Base-by-base conservation (phyloP, 2,797 vertebrate genomes). In the Dendrocincla fuliginosa region DNA sequence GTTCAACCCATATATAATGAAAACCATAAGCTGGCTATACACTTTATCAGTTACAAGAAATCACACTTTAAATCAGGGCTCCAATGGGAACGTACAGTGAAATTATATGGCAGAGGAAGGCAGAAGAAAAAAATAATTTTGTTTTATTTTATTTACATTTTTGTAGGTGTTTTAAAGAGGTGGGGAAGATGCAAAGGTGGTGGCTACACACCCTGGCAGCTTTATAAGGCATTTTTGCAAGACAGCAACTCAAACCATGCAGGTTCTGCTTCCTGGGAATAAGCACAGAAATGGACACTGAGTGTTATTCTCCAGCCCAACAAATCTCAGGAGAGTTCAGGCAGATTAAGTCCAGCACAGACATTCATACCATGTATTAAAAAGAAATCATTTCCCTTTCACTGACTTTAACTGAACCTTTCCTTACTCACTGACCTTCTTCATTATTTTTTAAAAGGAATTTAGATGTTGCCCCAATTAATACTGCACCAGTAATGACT, bases 61-160 rank as follows among this genome's bases (percentile, higher is more conserved):
- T 67, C 42, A 56, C 52, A 50, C 18, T 59, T 41, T 42, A 71
- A 57, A 67, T 57, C 44, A 35, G 52, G 49, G 35, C 35, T 87
- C 39, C 42, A 3, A 9, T 1, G 6, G 39, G 65, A 64, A 65
- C 1, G 3, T 6, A 28, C 14, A 50, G 10, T 5, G 8, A 4
- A 77, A 46, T 67, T 39, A 19, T 19, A 30, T 3, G 37, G 44
- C 17, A 79, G 28, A 60, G 20, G 25, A n/a, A 64, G 22, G 61
- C 11, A 64, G 41, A 41, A 24, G 22, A 22, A 24, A 60, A 59
- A 32, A n/a, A 7, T 7, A 16, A 6, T 44, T 44, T n/a, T 6
- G 4, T 24, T 5, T 17, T 64, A 5, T 32, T 30, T 63, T 23
- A 22, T 64, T 46, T 46, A 33, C 33, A 46, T n/a, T 64, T 44